Evolutionary conservation across 1,140 invertebrate species (phyloP).

Genomic region (Achroia grisella): DNA sequence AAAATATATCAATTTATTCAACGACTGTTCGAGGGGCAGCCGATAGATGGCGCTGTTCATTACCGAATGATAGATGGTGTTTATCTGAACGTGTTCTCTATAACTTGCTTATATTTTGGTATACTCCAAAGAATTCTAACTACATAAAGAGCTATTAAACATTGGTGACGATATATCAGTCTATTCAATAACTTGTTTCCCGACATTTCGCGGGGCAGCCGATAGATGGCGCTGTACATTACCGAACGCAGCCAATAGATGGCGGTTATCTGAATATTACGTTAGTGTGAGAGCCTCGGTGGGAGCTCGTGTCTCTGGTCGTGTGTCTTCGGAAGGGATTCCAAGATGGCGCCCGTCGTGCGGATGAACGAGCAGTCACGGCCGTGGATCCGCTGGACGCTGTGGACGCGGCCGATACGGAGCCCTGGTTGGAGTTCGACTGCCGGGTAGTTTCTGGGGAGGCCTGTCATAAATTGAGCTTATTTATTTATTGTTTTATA

Average conservation of each 20-base stretch:
- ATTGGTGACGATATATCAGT: constrained; percentile 1
- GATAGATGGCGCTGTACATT: constrained; percentile 12
- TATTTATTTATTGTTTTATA: too few species aligned
- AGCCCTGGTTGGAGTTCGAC: constrained; percentile 54
- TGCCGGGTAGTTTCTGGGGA: constrained; percentile 37
- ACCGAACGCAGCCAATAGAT: background rate
- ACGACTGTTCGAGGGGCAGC: too few species aligned
- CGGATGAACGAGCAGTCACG: constrained; percentile 30
- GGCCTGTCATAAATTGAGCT: too few species aligned
- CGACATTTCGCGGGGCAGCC: background rate
- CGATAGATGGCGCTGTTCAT: too few species aligned
- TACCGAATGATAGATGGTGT: too few species aligned
- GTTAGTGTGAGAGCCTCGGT: constrained; percentile 50
- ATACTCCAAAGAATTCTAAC: too few species aligned
- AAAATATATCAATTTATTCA: too few species aligned
- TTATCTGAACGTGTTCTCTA: too few species aligned
- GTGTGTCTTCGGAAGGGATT: constrained; percentile 60
- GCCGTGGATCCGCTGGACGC: constrained; percentile 57
- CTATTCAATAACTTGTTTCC: too few species aligned
- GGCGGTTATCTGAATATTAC: constrained; percentile 54
- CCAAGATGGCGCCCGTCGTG: constrained; percentile 58
- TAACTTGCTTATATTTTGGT: too few species aligned
- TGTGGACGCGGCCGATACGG: constrained; percentile 63
- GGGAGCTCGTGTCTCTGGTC: constrained; percentile 36
- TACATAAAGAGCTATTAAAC: background rate